phyloP scores from a whole-genome alignment of 2,113 vertebrate genomes.

The Austrofundulus limnaeus region DNA sequence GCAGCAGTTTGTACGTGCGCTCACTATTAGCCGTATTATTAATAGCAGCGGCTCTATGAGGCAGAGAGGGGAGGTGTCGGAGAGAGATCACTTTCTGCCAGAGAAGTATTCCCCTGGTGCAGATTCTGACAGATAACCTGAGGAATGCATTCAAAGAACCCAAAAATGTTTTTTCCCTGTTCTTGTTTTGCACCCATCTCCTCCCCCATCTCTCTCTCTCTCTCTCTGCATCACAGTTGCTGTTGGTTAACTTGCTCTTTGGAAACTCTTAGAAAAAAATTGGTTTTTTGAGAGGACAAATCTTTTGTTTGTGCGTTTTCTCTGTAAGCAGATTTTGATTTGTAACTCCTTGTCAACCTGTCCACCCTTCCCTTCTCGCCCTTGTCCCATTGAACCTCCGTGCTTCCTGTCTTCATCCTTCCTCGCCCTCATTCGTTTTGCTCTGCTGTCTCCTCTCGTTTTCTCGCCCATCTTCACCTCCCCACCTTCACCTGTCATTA shows the following conservation, averaged over 20 bases:
- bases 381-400: conserved; percentile 30
- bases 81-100: conserved; percentile 46
- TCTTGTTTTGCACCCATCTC: neutral
- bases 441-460: conserved; percentile 19
- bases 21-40: conserved; percentile 63
- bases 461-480: conserved; percentile 1
- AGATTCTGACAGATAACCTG: conserved; percentile 68
- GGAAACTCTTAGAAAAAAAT: conserved; percentile 11
- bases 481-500: conserved; percentile 20
- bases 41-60: conserved; percentile 60
- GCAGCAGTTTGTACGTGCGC: conserved; percentile 28
- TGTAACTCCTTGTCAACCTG: conserved; percentile 38
- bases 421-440: conserved; percentile 25
- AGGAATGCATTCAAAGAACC: conserved; percentile 57
- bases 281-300: neutral
- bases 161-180: conserved; percentile 37
- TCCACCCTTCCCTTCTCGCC: conserved; percentile 21
- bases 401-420: conserved; percentile 30
- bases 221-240: conserved; percentile 28
- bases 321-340: conserved; percentile 7
- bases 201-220: neutral
- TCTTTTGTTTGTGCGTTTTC: conserved; percentile 6
- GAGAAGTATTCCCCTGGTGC: conserved; percentile 62
- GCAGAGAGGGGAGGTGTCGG: conserved; percentile 60
- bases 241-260: conserved; percentile 35